Evolutionary conservation across 1,140 invertebrate genomes (phyloP), one percentile per base, ranked within the genome.

Genomic region (Pteromalus puparum): DNA sequence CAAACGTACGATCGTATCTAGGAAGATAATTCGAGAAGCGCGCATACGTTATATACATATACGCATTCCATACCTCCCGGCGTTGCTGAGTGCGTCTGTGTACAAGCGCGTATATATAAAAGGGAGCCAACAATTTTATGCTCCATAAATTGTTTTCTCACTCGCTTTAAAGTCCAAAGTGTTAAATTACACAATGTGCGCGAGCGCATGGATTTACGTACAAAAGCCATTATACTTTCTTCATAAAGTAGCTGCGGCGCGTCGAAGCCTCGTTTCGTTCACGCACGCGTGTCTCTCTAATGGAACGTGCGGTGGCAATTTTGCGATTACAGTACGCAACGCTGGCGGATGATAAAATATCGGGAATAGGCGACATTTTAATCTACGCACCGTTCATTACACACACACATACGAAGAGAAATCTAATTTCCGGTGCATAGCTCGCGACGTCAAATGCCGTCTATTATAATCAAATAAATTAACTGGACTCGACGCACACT

Each of bases 81-180:
- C 15, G 30, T 5, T 34, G 30, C 30, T n/a, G n/a, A n/a, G n/a
- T n/a, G n/a, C n/a, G n/a, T n/a, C n/a, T n/a, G 9, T 75, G n/a
- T 9, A 12, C 18, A 12, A 13, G 6, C 9, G 38, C 18, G 15
- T 15, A 9, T 2, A 24, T 24, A 18, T 42, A 53, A 82, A 34
- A 82, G 73, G 28, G 48, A 75, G 26, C 46, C 53, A n/a, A 61
- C 53, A 82, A 74, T 82, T 82, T 82, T 38, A 82, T 82, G 81
- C 81, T 34, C 73, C 81, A 76, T 82, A 82, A 82, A 82, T 82
- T 76, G 81, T 82, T 82, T 82, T 82, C 81, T 82, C 81, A 75
- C 46, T 82, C 70, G 72, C 72, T 18, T 61, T 67, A 65, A 82
- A 74, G 42, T 34, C 46, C 81, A 30, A 75, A 38, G 73, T 82